These are phyloP conservation scores for Catostylus mosaicus DNA, from an alignment of 30 jellyfish, hydroid and myxozoan species.

Conservation along the genomic window DNA sequence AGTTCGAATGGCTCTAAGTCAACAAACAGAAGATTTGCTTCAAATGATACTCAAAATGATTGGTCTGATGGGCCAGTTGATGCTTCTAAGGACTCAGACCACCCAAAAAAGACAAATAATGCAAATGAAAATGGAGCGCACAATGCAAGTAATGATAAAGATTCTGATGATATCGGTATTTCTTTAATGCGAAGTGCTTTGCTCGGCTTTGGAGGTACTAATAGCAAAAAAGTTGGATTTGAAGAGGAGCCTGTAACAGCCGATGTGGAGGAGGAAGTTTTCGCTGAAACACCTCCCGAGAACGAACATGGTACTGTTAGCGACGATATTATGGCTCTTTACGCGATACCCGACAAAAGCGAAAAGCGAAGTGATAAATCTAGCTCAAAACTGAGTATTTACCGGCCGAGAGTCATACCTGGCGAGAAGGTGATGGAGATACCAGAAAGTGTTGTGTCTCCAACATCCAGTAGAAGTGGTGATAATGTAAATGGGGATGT, in stretches of 20 bases:
- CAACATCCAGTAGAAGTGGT: not conserved
- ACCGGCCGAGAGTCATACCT: not conserved
- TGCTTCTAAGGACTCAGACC: no score
- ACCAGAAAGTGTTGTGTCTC: slow-evolving; percentile 20
- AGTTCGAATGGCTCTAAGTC: no score
- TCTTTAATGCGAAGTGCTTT: slow-evolving; percentile 58
- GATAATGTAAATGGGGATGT: not conserved
- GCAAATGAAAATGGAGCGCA: not conserved
- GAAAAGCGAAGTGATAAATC: not conserved
- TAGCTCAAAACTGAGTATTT: not conserved
- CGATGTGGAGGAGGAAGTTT: slow-evolving; percentile 1
- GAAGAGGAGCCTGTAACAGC: not conserved
- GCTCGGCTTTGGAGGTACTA: slow-evolving; percentile 22
- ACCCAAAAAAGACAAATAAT: no score
- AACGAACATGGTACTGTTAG: not conserved
- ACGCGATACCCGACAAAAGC: slow-evolving; percentile 1
- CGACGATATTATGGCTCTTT: not conserved
- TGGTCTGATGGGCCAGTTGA: no score
- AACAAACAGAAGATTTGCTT: no score
- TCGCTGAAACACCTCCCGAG: not conserved
- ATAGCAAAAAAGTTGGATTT: not conserved
- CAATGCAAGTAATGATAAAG: no score
- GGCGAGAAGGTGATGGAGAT: slow-evolving; percentile 5
- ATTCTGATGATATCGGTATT: slow-evolving; percentile 14
- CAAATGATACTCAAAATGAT: no score